Percentiles rank a stretch among this genome's conserved stretches.
phyloP scores from a whole-genome alignment of 2,888 invertebrate species.

The Lampropteryx suffumata region DNA sequence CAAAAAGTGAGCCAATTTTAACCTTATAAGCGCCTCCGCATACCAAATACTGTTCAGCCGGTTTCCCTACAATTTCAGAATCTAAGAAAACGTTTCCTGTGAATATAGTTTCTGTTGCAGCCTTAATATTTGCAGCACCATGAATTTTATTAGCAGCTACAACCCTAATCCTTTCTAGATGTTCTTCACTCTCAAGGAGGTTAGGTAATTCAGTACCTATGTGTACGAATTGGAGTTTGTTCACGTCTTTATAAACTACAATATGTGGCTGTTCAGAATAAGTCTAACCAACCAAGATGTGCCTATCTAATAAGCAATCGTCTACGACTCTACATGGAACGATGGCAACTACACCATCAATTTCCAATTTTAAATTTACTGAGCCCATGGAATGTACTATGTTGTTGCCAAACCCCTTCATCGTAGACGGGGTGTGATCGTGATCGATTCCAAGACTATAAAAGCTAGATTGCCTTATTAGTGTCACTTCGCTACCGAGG shows the following conservation, averaged over 20 bases:
- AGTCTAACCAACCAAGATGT: too few relatives aligned
- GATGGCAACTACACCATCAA: too few relatives aligned
- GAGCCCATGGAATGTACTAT: too few relatives aligned
- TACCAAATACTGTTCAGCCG: not conserved
- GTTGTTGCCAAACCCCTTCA: conserved; percentile 9
- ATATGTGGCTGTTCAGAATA: conserved; percentile 2
- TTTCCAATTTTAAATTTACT: too few relatives aligned
- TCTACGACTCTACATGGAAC: too few relatives aligned
- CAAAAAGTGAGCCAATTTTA: not conserved
- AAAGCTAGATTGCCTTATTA: too few relatives aligned
- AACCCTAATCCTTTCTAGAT: too few relatives aligned
- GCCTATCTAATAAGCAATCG: too few relatives aligned
- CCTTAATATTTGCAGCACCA: not conserved
- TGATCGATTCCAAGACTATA: too few relatives aligned
- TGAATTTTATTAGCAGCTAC: not conserved
- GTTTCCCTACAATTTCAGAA: not conserved
- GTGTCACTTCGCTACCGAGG: conserved; percentile 2
- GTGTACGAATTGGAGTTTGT: too few relatives aligned
- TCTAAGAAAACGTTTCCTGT: not conserved
- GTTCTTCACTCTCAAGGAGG: too few relatives aligned
- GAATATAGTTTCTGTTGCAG: not conserved
- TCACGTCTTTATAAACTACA: conserved; percentile 3
- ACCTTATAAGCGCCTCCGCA: not conserved
- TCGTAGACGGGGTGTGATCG: not conserved
- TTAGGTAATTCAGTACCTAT: too few relatives aligned